These are phyloP conservation scores for Pangasius sanitwongsei DNA, from an alignment of 2,797 vertebrate species.

Conservation along the genomic window DNA sequence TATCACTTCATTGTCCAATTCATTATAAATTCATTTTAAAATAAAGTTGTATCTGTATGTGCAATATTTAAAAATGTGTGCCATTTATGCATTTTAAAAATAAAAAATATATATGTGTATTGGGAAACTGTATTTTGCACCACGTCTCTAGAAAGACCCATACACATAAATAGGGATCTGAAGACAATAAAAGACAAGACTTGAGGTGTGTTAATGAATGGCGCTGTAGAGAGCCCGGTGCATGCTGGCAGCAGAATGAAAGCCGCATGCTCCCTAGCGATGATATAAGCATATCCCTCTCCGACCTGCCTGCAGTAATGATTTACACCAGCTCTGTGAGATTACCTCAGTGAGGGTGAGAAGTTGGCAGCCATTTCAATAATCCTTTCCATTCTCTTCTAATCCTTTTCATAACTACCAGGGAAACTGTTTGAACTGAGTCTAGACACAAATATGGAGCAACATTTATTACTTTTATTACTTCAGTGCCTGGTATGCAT, in stretches of 20 bases:
- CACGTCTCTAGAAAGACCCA: background rate
- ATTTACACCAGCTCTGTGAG: constrained; percentile 77
- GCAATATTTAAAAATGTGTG: background rate
- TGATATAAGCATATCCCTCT: constrained; percentile 70
- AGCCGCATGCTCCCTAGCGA: constrained; percentile 53
- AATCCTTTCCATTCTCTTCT: constrained; percentile 58
- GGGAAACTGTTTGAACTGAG: background rate
- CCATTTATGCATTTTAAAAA: background rate
- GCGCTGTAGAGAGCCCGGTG: background rate
- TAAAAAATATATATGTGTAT: too few species aligned
- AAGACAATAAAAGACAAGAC: background rate
- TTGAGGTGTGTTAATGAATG: background rate
- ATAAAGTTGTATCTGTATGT: background rate
- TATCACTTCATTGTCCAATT: background rate
- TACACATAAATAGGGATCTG: background rate
- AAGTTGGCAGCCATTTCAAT: constrained; percentile 64
- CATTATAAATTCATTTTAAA: background rate
- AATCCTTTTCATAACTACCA: constrained; percentile 21
- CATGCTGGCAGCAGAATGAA: constrained; percentile 57
- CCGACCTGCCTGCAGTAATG: constrained; percentile 61
- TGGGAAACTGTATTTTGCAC: background rate
- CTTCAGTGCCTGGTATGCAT: background rate
- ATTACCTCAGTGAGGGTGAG: constrained; percentile 69
- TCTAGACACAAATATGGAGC: constrained; percentile 18
- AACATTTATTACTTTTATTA: constrained; percentile 2